Evolutionary conservation across 2,113 vertebrate genomes (phyloP).

Genomic region (Catharus bicknelli): DNA sequence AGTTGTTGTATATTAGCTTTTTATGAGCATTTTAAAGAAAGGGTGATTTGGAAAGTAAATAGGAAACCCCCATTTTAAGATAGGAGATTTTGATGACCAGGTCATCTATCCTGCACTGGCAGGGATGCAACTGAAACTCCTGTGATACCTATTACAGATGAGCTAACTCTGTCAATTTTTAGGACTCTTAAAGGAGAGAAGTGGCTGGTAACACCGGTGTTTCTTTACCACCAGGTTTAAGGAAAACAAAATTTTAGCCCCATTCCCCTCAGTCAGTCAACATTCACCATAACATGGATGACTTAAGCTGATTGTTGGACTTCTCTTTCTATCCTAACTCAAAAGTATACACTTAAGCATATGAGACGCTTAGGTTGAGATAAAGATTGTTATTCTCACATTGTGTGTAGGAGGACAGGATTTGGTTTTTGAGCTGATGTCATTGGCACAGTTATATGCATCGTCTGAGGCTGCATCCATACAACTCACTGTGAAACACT

Average conservation of each 20-base stretch:
- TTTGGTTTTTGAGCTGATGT: not conserved
- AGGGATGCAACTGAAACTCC: not conserved
- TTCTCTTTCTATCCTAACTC: not conserved
- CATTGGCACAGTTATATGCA: not conserved
- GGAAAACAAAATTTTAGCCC: not conserved
- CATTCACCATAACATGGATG: rapidly evolving
- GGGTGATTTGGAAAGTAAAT: not conserved
- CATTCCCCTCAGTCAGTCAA: not conserved
- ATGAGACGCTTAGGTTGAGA: not conserved
- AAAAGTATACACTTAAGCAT: rapidly evolving
- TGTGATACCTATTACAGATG: not conserved
- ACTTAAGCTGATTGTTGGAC: not conserved
- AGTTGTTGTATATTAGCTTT: not conserved
- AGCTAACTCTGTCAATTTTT: not conserved
- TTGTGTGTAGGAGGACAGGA: rapidly evolving
- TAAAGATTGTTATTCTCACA: rapidly evolving
- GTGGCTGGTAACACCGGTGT: not conserved
- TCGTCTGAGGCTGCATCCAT: not conserved
- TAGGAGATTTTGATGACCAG: not conserved
- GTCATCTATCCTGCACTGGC: not conserved
- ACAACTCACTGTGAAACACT: not conserved
- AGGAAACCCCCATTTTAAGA: not conserved
- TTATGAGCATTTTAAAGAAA: not conserved
- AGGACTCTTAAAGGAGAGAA: not conserved
- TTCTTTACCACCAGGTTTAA: not conserved